Evolutionary conservation across 2,888 invertebrate species (phyloP).

Genomic region (Hypomecis punctinalis): DNA sequence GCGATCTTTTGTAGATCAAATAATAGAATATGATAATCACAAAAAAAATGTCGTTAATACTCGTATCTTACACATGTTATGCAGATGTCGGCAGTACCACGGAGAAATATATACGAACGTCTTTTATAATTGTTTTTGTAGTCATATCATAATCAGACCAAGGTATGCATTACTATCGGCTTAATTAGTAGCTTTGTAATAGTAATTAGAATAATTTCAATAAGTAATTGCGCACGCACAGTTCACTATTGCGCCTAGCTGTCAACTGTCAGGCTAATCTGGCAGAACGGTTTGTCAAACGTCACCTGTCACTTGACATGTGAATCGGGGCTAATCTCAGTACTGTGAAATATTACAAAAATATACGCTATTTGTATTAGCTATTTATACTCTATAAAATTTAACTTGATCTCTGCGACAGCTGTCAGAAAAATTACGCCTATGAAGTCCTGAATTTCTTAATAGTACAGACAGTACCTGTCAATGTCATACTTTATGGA

Average conservation of each 20-base stretch:
- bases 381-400: no score
- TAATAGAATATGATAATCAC: no score
- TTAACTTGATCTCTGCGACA: no score
- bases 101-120: no score
- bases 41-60: no score
- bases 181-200: slow-evolving; percentile 18
- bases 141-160: background rate
- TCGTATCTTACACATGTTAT: no score
- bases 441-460: no score
- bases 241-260: slow-evolving; percentile 19
- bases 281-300: slow-evolving; percentile 41
- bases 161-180: slow-evolving; percentile 7
- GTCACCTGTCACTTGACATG: slow-evolving; percentile 35
- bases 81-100: no score
- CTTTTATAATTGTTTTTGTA: background rate
- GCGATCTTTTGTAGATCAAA: no score
- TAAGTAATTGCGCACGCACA: slow-evolving; percentile 21
- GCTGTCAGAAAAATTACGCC: no score
- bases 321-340: slow-evolving; percentile 39
- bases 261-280: slow-evolving; percentile 28
- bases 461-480: no score
- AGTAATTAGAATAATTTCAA: slow-evolving; percentile 20
- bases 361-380: slow-evolving; percentile 18
- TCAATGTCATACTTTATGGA: no score
- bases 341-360: slow-evolving; percentile 21